Conservation (phyloP, 1,140 invertebrate genomes). For the Spodoptera frugiperda region DNA sequence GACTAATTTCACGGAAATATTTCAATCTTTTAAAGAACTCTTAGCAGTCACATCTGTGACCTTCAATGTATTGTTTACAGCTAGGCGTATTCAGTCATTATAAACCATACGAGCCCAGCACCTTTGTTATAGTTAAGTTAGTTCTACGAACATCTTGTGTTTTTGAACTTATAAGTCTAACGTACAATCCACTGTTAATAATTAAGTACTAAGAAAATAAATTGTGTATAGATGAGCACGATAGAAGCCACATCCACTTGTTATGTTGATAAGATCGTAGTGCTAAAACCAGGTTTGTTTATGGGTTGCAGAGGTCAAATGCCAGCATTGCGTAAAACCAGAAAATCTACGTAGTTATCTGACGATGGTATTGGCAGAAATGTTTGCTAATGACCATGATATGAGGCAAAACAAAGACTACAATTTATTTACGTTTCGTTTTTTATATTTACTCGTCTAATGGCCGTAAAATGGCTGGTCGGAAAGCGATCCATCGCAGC, state of each 20-base stretch:
- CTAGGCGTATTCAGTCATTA: too few relatives aligned
- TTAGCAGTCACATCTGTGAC: too few relatives aligned
- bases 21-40: too few relatives aligned
- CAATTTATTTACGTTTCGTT: too few relatives aligned
- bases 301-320: slow-evolving; percentile 11
- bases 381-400: neutral
- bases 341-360: slow-evolving; percentile 17
- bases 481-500: too few relatives aligned
- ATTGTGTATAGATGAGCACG: slow-evolving; percentile 5
- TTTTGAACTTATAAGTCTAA: neutral
- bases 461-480: too few relatives aligned
- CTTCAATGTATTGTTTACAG: too few relatives aligned
- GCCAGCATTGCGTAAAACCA: slow-evolving; percentile 32
- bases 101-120: too few relatives aligned
- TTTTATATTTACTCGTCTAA: too few relatives aligned
- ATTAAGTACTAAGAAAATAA: neutral
- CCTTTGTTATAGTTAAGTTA: too few relatives aligned
- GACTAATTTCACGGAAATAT: too few relatives aligned
- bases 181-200: neutral
- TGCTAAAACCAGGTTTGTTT: slow-evolving; percentile 34
- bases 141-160: neutral
- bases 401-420: slow-evolving; percentile 3
- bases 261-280: slow-evolving; percentile 22
- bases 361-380: slow-evolving; percentile 12
- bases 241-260: slow-evolving; percentile 15